phyloP scores from a whole-genome alignment of 1,140 invertebrate species.

The Camponotus floridanus region DNA sequence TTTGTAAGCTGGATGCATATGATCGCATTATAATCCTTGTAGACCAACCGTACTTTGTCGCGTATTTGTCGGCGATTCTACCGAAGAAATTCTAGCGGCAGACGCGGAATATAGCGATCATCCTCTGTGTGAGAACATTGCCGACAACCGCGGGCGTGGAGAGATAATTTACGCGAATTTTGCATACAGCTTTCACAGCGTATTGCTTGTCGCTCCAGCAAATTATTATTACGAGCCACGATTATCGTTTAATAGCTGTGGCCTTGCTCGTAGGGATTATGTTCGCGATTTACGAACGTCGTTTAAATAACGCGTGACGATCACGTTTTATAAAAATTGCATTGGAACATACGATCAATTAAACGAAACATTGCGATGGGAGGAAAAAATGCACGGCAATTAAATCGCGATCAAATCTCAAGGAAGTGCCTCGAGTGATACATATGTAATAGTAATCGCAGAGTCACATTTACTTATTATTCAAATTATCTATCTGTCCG shows the following conservation, averaged over 20 bases:
- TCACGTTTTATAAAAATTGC: background rate
- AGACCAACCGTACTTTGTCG: conserved; percentile 1
- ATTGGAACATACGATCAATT: background rate
- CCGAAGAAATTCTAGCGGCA: background rate
- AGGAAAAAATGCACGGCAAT: conserved; percentile 1
- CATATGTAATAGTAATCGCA: background rate
- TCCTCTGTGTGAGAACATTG: conserved; percentile 3
- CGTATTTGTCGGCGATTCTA: background rate
- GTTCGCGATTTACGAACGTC: background rate
- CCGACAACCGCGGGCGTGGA: background rate
- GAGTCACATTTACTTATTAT: background rate
- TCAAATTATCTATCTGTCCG: background rate
- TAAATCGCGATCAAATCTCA: conserved; percentile 23
- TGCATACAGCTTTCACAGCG: background rate
- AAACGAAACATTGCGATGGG: background rate
- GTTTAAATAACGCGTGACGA: conserved; percentile 19
- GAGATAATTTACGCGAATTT: conserved; percentile 35
- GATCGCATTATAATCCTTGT: background rate
- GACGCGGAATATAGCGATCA: conserved; percentile 10
- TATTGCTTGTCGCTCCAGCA: conserved; percentile 8
- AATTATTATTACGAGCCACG: conserved; percentile 23
- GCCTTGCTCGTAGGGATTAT: background rate
- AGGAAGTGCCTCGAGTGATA: background rate
- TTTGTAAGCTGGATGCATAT: background rate
- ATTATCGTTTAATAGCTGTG: conserved; percentile 41